Conservation (phyloP, 2,797 vertebrate species). For the Brachymystax lenok region DNA sequence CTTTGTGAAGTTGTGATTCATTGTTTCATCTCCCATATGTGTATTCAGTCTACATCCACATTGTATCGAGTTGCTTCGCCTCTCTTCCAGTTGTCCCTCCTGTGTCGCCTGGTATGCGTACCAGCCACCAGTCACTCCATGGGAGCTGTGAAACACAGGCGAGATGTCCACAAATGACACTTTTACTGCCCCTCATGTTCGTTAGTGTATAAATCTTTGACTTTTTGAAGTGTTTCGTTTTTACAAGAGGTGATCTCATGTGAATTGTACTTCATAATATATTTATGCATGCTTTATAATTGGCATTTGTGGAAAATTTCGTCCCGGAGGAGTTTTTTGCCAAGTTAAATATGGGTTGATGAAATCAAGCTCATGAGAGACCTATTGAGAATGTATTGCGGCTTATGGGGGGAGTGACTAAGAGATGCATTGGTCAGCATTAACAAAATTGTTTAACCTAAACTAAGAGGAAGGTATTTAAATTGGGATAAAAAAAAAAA, state of each 20-base stretch:
- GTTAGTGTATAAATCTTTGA: conserved; percentile 32
- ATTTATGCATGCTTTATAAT: conserved; percentile 51
- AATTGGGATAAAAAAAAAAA: neutral
- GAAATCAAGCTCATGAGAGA: neutral
- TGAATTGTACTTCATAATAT: conserved; percentile 38
- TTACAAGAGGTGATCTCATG: conserved; percentile 53
- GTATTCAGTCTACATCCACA: neutral
- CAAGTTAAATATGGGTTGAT: neutral
- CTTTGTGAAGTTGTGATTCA: no score
- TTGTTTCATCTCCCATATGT: no score
- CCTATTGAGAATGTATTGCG: neutral
- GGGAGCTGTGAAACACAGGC: conserved; percentile 28
- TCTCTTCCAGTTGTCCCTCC: neutral
- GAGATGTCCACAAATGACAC: conserved; percentile 20
- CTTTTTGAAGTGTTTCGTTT: conserved; percentile 29
- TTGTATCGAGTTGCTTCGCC: neutral
- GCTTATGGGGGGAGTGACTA: neutral
- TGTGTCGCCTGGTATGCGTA: neutral
- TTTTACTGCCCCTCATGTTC: conserved; percentile 24
- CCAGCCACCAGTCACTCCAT: neutral
- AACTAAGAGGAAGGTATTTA: neutral
- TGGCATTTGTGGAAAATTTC: conserved; percentile 44
- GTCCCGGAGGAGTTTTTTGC: neutral
- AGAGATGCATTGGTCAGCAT: neutral
- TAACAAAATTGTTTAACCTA: neutral